These are phyloP conservation scores for Macaria liturata DNA, from an alignment of 2,888 invertebrate genomes.

Conservation along the genomic window DNA sequence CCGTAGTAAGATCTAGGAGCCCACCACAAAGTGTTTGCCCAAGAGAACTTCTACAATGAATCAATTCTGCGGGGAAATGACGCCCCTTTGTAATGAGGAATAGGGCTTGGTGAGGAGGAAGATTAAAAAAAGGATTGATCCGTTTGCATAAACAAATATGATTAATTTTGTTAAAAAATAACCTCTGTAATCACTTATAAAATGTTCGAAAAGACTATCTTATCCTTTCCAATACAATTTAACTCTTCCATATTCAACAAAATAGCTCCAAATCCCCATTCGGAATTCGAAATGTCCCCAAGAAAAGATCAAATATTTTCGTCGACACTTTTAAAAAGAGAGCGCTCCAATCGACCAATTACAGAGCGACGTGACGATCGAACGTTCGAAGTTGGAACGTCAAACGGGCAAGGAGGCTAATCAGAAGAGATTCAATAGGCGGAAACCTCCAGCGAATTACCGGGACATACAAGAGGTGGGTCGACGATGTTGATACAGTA, in stretches of 20 bases:
- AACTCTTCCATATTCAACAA: neutral
- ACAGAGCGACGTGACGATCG: slow-evolving; percentile 60
- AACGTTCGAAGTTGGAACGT: slow-evolving; percentile 59
- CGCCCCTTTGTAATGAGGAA: too few relatives aligned
- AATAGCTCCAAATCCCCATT: slow-evolving; percentile 2
- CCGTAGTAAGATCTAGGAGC: too few relatives aligned
- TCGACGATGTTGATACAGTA: too few relatives aligned
- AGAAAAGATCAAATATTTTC: slow-evolving; percentile 27
- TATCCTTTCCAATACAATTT: neutral
- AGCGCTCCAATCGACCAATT: slow-evolving; percentile 61
- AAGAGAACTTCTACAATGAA: too few relatives aligned
- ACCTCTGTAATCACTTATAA: too few relatives aligned
- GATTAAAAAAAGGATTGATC: too few relatives aligned
- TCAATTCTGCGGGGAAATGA: too few relatives aligned
- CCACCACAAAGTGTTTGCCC: too few relatives aligned
- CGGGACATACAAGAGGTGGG: slow-evolving; percentile 20
- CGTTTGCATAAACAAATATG: too few relatives aligned
- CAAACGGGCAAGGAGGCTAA: slow-evolving; percentile 80
- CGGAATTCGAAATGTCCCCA: slow-evolving; percentile 1
- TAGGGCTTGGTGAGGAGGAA: too few relatives aligned
- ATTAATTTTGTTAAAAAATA: too few relatives aligned
- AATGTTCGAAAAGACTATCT: too few relatives aligned
- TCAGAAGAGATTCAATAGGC: slow-evolving; percentile 82
- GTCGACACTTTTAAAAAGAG: slow-evolving; percentile 60
- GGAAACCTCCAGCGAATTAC: slow-evolving; percentile 66